Evolutionary conservation across 2,888 invertebrate genomes (phyloP), one percentile per base, ranked within the genome.

Genomic region (Chymomyza amoena): DNA sequence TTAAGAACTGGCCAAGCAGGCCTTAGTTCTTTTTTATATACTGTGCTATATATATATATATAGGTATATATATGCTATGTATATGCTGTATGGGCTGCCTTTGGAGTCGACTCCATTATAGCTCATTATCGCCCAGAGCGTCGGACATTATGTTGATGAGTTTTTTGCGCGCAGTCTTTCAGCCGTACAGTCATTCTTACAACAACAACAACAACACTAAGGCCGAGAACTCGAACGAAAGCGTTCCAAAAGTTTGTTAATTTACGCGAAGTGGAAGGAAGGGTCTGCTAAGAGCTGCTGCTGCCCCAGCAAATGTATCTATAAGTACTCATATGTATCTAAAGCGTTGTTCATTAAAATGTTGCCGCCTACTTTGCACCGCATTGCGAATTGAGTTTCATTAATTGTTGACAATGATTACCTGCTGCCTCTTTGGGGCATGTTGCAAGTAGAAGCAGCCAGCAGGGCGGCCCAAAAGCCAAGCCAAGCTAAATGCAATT

Each of bases 71-170:
- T 32, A 32, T 32, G 7, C n/a, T n/a, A n/a, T n/a, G 28, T 28
- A 32, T 32, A 32, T 32, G 32, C 32, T 9, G 32, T 32, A 32
- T 32, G 32, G 32, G 52, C 61, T 66, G 25, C 51, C 28, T 68
- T 70, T 66, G 68, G 66, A 69, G 66, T 81, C 84, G 83, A 84
- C 89, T 86, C 90, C 90, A 90, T 91, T 91, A 91, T 90, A 89
- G 87, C 91, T 91, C 91, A 91, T 91, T 91, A 91, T 91, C 90
- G 91, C 91, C 90, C 86, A 88, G 80, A 90, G 90, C 90, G 81
- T 89, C 90, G 84, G 90, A 90, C 90, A 91, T 90, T 91, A 91
- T 90, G 88, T 84, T 90, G 89, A 90, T 90, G 90, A 89, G 87
- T 77, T 87, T 87, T 86, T 75, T 52, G 61, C 68, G 56, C 60